phyloP scores from a whole-genome alignment of 2,888 invertebrate species.

The Schizaphis graminum region DNA sequence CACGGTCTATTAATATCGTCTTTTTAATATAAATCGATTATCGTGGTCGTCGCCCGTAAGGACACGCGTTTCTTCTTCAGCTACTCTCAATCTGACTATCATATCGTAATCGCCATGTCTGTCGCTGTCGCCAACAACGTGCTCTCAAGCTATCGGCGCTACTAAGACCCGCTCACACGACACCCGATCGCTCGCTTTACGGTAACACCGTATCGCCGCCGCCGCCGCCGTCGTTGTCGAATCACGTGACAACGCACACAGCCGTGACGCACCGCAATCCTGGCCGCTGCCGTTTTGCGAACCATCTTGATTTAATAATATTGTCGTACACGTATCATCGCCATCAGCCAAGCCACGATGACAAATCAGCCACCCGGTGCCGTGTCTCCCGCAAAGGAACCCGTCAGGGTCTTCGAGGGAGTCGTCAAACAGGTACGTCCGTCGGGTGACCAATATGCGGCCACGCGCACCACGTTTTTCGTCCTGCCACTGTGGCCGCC shows the following conservation, averaged over 20 bases:
- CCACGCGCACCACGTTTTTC: conserved; percentile 21
- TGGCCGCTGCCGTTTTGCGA: conserved; percentile 48
- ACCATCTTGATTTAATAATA: background rate
- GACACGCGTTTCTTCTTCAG: background rate
- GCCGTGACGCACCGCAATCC: conserved; percentile 55
- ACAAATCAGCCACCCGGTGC: conserved; percentile 59
- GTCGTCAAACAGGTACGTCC: conserved; percentile 59
- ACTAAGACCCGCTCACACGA: conserved; percentile 17
- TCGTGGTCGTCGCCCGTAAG: background rate
- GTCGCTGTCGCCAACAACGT: conserved; percentile 43
- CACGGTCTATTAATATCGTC: background rate
- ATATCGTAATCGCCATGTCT: background rate
- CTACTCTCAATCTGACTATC: background rate
- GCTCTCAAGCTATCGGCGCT: conserved; percentile 10
- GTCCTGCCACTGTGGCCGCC: background rate
- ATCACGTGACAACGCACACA: conserved; percentile 60
- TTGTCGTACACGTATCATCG: background rate
- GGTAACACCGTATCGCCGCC: conserved; percentile 10
- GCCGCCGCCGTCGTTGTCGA: conserved; percentile 9
- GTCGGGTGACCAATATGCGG: background rate
- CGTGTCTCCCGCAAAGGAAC: conserved; percentile 56
- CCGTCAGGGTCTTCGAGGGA: conserved; percentile 57
- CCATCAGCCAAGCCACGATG: conserved; percentile 27
- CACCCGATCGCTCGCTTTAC: background rate
- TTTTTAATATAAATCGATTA: background rate